Evolutionary conservation across 2,113 vertebrate genomes (phyloP).

Genomic region (Dipodomys ordii): DNA sequence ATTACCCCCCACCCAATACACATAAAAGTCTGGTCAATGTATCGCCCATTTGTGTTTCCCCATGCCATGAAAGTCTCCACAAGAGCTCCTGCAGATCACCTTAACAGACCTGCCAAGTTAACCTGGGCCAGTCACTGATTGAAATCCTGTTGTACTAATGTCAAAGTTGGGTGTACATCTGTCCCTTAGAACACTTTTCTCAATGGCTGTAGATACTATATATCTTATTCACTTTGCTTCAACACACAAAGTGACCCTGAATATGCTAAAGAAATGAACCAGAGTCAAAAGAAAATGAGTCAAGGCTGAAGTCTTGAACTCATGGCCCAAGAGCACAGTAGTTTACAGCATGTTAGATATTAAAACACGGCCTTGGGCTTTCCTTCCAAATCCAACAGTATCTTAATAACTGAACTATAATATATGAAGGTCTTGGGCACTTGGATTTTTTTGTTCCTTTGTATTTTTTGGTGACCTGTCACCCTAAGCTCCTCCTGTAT

Average conservation of each 20-base stretch:
- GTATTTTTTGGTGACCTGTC: neutral
- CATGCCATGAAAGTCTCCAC: neutral
- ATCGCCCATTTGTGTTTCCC: neutral
- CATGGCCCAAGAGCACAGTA: constrained; percentile 7
- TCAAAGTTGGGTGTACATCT: rapidly evolving
- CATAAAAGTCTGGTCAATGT: neutral
- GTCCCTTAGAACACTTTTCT: neutral
- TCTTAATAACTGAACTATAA: constrained; percentile 57
- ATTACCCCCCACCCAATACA: too few relatives aligned
- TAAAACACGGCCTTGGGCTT: neutral
- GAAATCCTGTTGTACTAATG: neutral
- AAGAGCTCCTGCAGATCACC: neutral
- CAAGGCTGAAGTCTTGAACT: neutral
- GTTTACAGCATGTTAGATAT: neutral
- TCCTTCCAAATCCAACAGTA: constrained; percentile 51
- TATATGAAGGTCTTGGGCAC: neutral
- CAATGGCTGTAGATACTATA: neutral
- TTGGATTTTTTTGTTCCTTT: constrained; percentile 12
- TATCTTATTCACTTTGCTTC: neutral
- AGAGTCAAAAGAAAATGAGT: constrained; percentile 20
- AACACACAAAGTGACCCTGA: neutral
- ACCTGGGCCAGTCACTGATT: neutral
- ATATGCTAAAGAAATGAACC: constrained; percentile 43
- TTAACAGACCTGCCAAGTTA: neutral
- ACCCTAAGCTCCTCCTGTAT: constrained; percentile 36